These are phyloP conservation scores for Helarctos malayanus DNA, from an alignment of 2,797 vertebrate genomes.

Conservation along the genomic window DNA sequence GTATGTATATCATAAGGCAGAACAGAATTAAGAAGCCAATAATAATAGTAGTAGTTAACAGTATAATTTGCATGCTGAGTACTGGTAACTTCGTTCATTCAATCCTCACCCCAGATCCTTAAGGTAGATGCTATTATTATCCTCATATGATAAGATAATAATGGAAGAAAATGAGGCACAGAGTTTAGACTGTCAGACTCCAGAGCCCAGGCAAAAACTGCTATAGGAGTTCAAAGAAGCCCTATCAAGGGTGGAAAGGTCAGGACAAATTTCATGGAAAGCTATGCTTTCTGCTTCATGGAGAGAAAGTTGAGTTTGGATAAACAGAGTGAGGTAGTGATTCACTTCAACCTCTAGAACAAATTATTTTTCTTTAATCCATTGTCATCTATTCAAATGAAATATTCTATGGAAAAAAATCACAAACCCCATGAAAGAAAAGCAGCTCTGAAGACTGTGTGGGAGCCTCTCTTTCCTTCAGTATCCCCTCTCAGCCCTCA, in stretches of 20 bases:
- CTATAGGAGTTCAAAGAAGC: background rate
- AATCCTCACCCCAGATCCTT: background rate
- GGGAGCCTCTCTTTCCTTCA: background rate
- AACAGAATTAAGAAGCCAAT: background rate
- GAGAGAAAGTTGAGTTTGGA: background rate
- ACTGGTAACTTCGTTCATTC: background rate
- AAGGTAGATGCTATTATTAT: background rate
- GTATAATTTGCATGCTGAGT: background rate
- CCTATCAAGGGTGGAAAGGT: background rate
- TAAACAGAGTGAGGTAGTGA: background rate
- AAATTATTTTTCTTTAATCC: background rate
- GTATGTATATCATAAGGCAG: background rate
- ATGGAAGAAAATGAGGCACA: background rate
- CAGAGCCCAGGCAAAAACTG: background rate
- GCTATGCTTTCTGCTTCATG: background rate
- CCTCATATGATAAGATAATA: background rate
- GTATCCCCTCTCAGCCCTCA: background rate
- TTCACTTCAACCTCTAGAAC: background rate
- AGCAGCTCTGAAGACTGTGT: background rate
- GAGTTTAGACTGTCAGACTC: background rate
- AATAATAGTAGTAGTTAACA: background rate
- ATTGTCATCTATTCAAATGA: background rate
- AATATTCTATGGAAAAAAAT: background rate
- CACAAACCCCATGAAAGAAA: background rate
- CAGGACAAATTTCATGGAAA: background rate